Evolutionary conservation across 2,797 vertebrate genomes (phyloP).

Genomic region (Pitangus sulphuratus): DNA sequence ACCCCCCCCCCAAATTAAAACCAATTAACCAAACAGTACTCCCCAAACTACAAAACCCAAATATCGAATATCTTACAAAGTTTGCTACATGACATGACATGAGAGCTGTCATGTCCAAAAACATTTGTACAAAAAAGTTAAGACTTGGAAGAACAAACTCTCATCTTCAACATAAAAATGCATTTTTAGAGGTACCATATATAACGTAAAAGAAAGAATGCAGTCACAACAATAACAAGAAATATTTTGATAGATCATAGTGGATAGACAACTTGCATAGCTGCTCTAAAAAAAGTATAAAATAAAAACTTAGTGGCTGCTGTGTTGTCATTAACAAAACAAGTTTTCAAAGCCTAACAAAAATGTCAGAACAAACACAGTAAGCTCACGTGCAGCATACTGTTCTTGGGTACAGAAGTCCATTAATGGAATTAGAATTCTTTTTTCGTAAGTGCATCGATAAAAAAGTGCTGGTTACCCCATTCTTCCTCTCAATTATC

Average conservation of each 20-base stretch:
- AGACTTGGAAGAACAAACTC: neutral
- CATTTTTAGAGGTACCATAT: neutral
- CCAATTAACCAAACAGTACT: neutral
- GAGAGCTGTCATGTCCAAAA: neutral
- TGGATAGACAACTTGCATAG: neutral
- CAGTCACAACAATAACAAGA: neutral
- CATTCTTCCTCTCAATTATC: neutral
- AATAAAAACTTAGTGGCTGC: neutral
- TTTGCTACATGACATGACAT: neutral
- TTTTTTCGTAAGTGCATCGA: neutral
- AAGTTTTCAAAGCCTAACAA: neutral
- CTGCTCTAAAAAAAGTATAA: neutral
- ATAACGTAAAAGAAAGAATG: neutral
- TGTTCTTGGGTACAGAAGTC: neutral
- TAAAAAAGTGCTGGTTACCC: neutral
- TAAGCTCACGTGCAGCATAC: neutral
- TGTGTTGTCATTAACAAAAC: neutral
- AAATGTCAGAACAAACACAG: neutral
- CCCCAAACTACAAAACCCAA: neutral
- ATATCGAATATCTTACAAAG: neutral
- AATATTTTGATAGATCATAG: neutral
- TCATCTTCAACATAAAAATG: neutral
- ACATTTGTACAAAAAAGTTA: neutral
- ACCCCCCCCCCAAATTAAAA: neutral
- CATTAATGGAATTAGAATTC: neutral